phyloP scores from a whole-genome alignment of 2,797 vertebrate species.

The Sebastes oblongus region DNA sequence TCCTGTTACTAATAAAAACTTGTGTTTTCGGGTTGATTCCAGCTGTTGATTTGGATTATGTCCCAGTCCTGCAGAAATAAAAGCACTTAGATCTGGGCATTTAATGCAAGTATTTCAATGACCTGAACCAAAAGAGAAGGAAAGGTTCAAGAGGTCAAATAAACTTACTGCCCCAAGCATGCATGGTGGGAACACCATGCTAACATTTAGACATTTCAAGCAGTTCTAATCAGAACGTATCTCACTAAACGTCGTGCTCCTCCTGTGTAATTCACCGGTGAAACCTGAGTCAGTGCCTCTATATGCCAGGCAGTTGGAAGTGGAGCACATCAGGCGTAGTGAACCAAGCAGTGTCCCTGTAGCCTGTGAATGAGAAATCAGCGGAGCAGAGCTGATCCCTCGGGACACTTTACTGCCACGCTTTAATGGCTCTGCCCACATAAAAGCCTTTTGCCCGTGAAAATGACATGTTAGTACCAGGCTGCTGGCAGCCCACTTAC shows the following conservation, averaged over 20 bases:
- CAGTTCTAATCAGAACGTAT: neutral
- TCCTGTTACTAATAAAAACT: no score
- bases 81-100: neutral
- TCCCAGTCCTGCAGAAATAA: neutral
- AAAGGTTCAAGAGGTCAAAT: neutral
- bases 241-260: neutral
- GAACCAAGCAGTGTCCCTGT: neutral
- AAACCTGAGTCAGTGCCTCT: conserved; percentile 6
- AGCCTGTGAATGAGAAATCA: conserved; percentile 23
- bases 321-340: neutral
- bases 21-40: no score
- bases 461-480: conserved; percentile 2
- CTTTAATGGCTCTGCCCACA: conserved; percentile 15
- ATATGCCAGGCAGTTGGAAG: neutral
- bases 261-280: conserved; percentile 6
- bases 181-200: neutral
- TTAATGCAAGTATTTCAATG: neutral
- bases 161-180: neutral
- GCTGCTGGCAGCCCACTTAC: neutral
- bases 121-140: neutral
- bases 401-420: conserved; percentile 18
- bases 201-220: neutral
- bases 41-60: neutral
- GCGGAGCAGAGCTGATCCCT: conserved; percentile 41
- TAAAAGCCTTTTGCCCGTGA: conserved; percentile 2